Base-by-base conservation (phyloP, 2,797 vertebrate genomes). In the Sciaenops ocellatus region DNA sequence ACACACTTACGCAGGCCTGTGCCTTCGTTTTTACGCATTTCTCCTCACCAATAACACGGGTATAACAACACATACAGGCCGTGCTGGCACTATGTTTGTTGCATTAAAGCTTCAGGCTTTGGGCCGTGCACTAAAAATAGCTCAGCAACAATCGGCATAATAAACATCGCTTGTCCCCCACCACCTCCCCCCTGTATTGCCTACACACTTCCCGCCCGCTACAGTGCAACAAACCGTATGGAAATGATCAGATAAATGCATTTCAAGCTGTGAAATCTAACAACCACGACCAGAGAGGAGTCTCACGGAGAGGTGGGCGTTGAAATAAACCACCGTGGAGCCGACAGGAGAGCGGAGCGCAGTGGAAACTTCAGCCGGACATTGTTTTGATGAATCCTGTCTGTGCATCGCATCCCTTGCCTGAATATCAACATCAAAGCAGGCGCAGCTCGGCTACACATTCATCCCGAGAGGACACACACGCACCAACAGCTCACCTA, bases 91-190 rank as follows among this genome's bases (percentile, higher is more conserved):
- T 3, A 1, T 17, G 41, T 76, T 18, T 34, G 1, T 30, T 26
- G 72, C 66, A 54, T 77, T 78, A 76, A 75, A 91, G 70, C 81
- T 82, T 4, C 11, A 52, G 82, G 84, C 79, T 85, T 59, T 9
- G 34, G 76, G 59, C 54, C 30, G 41, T 15, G 88, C 22, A 56
- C 94, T 94, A 95, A 83, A 94, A 94, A 93, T 94, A 95, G 92
- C 90, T 47, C 87, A 47, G 84, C 90, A 92, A 94, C 92, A 94
- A 95, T 93, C 92, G 87, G 89, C 87, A 86, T 91, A 92, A 92
- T 91, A 92, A 93, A 87, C 83, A 83, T 76, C 86, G 76, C 73
- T 73, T 56, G 69, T 55, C 78, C 22, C 50, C 9, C 41, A 12
- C 41, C 41, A 12, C 13, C 42, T 13, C 42, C 20, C 54, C 41